Conservation (phyloP, 2,888 invertebrate species). For the Limnephilus lunatus region DNA sequence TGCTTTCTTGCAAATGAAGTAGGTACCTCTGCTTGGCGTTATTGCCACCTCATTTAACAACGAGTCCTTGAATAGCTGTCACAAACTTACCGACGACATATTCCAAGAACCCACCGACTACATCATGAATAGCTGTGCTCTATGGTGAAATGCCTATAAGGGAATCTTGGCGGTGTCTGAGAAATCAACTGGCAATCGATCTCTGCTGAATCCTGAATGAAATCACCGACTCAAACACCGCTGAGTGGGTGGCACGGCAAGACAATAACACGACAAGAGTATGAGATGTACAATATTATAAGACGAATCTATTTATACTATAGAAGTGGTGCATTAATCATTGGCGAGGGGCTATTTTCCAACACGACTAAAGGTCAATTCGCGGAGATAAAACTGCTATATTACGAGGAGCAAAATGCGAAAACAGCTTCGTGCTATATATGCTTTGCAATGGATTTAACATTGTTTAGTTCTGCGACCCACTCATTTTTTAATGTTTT, state of each 20-base stretch:
- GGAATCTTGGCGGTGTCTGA: slow-evolving; percentile 31
- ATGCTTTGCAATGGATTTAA: not conserved
- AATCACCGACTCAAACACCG: slow-evolving; percentile 27
- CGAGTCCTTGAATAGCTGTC: not conserved
- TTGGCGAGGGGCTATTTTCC: slow-evolving; percentile 9
- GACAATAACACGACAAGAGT: slow-evolving; percentile 13
- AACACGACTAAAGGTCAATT: slow-evolving; percentile 9
- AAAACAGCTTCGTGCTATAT: not conserved
- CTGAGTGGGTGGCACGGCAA: slow-evolving; percentile 15
- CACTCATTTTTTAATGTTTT: not conserved
- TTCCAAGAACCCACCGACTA: not conserved
- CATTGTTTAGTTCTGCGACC: not conserved
- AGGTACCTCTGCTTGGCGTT: not conserved
- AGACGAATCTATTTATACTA: slow-evolving; percentile 25
- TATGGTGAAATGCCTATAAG: not conserved
- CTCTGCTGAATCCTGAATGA: slow-evolving; percentile 41
- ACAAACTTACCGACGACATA: not conserved
- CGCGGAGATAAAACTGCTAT: not conserved
- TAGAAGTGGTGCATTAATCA: slow-evolving; percentile 21
- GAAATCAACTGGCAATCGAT: slow-evolving; percentile 36
- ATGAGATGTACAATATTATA: slow-evolving; percentile 1
- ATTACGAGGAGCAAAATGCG: not conserved
- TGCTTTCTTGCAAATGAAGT: not conserved
- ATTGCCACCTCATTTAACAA: not conserved
- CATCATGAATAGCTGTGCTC: not conserved